Evolutionary conservation across 2,797 vertebrate species (phyloP).

Genomic region (Paramormyrops hopkinsi): DNA sequence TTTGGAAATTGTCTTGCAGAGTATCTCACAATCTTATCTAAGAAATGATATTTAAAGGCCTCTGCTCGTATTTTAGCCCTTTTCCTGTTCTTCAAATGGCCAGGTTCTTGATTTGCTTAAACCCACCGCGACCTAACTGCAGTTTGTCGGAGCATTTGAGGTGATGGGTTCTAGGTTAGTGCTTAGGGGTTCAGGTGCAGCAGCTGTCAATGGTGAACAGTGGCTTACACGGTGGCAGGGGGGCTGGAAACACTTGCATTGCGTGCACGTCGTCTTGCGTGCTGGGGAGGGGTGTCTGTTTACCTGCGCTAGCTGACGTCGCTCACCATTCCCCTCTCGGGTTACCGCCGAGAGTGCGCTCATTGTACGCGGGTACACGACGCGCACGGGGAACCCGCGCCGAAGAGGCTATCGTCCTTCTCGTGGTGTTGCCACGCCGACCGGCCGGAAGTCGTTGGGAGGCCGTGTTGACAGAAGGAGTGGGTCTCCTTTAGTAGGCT

Average conservation of each 20-base stretch:
- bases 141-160: neutral
- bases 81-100: neutral
- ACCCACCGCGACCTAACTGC: neutral
- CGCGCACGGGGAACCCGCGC: neutral
- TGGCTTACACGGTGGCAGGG: neutral
- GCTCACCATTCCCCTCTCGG: slow-evolving; percentile 28
- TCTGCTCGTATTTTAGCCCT: neutral
- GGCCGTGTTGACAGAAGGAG: slow-evolving; percentile 59
- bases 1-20: neutral
- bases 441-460: slow-evolving; percentile 12
- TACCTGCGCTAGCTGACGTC: slow-evolving; percentile 28
- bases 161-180: neutral
- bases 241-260: neutral
- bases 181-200: neutral
- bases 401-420: neutral
- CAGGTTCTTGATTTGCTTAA: neutral
- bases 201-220: neutral
- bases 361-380: neutral
- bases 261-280: neutral
- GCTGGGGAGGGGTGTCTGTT: slow-evolving; percentile 31
- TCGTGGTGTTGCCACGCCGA: neutral
- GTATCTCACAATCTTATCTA: neutral
- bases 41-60: neutral
- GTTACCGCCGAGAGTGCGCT: slow-evolving; percentile 20
- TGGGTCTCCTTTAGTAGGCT: slow-evolving; percentile 39